phyloP scores from a whole-genome alignment of 2,888 invertebrate species.

The Neoaliturus tenellus region DNA sequence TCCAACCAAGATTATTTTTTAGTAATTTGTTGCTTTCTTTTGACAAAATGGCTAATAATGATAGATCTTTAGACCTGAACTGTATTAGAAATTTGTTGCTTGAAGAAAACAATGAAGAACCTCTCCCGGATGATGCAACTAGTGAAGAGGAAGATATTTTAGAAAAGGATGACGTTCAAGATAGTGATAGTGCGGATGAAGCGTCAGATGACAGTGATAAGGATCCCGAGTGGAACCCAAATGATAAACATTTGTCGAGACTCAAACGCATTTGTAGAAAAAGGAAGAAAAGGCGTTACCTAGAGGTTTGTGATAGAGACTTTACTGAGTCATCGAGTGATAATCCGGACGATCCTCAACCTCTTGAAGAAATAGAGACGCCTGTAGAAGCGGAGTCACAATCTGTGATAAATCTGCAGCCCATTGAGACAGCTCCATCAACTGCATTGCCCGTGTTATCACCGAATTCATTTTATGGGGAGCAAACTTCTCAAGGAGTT shows the following conservation, averaged over 20 bases:
- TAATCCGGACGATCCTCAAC: too few species aligned
- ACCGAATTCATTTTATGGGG: not conserved
- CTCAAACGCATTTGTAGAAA: conserved; percentile 22
- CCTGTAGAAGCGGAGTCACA: conserved; percentile 11
- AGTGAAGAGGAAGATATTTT: conserved; percentile 27
- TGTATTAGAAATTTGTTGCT: not conserved
- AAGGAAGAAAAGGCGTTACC: conserved; percentile 28
- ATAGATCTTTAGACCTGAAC: conserved; percentile 24
- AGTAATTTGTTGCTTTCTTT: not conserved
- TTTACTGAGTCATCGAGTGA: too few species aligned
- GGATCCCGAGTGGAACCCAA: conserved; percentile 7
- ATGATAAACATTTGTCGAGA: conserved; percentile 5
- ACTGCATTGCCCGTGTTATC: conserved; percentile 1
- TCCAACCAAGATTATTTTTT: not conserved
- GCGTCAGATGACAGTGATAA: not conserved
- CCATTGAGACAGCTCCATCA: conserved; percentile 6
- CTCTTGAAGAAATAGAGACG: not conserved
- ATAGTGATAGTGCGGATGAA: conserved; percentile 1
- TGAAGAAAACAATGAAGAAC: conserved; percentile 30
- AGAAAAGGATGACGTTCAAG: conserved; percentile 23
- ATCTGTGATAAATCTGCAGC: conserved; percentile 8
- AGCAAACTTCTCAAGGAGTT: conserved; percentile 13
- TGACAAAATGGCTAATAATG: conserved; percentile 1
- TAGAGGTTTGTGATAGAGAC: conserved; percentile 20
- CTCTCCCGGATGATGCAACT: conserved; percentile 32